phyloP scores from a whole-genome alignment of 2,797 vertebrate species.

The Orestias chungarensis region DNA sequence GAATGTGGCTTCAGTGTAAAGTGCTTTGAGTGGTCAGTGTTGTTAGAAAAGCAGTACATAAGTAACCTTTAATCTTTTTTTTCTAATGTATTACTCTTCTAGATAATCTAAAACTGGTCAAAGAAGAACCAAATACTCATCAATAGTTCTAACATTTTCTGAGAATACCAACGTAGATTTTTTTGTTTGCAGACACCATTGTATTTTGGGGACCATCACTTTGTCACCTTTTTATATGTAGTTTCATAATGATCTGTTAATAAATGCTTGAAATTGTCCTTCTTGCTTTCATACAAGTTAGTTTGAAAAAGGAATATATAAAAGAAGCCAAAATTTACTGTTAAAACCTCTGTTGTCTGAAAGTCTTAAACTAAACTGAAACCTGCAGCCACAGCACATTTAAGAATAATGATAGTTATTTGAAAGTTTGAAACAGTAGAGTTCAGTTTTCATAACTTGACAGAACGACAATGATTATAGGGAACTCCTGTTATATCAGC shows the following conservation, averaged over 20 bases:
- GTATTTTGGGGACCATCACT: not conserved
- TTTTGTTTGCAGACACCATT: not conserved
- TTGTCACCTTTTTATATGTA: not conserved
- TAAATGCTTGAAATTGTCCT: not conserved
- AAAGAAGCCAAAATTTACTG: not conserved
- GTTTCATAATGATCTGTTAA: not conserved
- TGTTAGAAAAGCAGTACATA: too few relatives aligned
- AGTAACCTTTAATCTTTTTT: too few relatives aligned
- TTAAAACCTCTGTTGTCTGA: not conserved
- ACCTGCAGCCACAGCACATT: not conserved
- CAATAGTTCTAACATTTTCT: not conserved
- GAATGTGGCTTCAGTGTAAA: too few relatives aligned
- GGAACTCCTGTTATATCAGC: slow-evolving; percentile 28
- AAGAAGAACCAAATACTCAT: too few relatives aligned
- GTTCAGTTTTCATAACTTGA: slow-evolving; percentile 22
- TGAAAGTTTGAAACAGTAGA: not conserved
- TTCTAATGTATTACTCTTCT: not conserved
- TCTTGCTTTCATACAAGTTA: slow-evolving; percentile 5
- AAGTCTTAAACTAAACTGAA: not conserved
- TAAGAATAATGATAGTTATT: slow-evolving; percentile 6
- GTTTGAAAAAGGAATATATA: not conserved
- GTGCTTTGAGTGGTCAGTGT: too few relatives aligned
- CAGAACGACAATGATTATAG: slow-evolving; percentile 39
- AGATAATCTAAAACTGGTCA: not conserved
- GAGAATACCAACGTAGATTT: not conserved